Evolutionary conservation across 2,797 vertebrate species (phyloP), one percentile per base, ranked within the genome.

Genomic region (Pseudochromis fuscus): DNA sequence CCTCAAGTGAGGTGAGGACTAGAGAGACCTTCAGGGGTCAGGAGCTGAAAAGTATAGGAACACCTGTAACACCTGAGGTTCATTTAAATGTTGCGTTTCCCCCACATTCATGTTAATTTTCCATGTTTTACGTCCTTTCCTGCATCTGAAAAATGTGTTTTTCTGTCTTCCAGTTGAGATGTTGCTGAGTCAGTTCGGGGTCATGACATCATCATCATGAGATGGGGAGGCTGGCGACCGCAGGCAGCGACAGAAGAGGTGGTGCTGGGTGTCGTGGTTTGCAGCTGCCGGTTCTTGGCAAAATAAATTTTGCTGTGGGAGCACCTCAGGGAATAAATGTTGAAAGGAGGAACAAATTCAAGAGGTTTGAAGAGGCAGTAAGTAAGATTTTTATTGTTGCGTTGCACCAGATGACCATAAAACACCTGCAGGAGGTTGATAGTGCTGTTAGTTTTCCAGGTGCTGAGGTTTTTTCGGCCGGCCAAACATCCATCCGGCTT

Each of bases 181-280:
- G 61, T 23, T 65, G 86, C 85, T 82, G 86, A 81, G 59, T 83
- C 80, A 72, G 40, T 59, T 15, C 63, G 68, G 60, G 70, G 37
- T 66, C 40, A 71, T 86, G 84, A 90, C 77, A 25, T 82, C 84
- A 84, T 72, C 77, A 61, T 81, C 74, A 86, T 80, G 67, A 63
- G 85, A 85, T 62, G 68, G 23, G 28, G 45, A 68, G 58, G 58
- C 59, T 63, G 77, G 71, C 40, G 67, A 81, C 86, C 66, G 28
- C 83, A 75, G 77, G 82, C 84, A 24, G 79, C 19, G 11, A 64
- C 69, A 37, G 58, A 67, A 51, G 80, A 84, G 60, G 28, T 50
- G 68, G 67, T 25, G 46, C 67, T 55, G 52, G 70, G 60, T 66
- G 38, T 44, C 27, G 55, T 44, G 67, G 59, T 81, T 72, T 73